Percentiles rank a stretch among this genome's conserved stretches.
phyloP scores from a whole-genome alignment of 2,888 invertebrate species.

The Drosophila mettleri region DNA sequence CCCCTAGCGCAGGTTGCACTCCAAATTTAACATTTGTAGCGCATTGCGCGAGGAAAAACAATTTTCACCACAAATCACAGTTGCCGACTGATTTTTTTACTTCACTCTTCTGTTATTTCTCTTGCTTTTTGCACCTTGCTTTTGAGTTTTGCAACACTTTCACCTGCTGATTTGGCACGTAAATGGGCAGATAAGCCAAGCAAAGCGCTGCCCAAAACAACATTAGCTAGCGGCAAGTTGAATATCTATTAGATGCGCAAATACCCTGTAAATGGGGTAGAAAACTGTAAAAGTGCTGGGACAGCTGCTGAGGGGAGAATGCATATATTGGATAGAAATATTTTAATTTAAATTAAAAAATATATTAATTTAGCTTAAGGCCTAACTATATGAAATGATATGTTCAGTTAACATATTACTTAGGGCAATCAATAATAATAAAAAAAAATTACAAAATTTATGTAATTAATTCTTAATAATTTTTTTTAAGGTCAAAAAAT shows the following conservation, averaged over 20 bases:
- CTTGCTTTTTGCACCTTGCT: conserved; percentile 28
- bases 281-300: neutral
- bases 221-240: conserved; percentile 41
- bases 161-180: conserved; percentile 77
- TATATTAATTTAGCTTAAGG: too few species aligned
- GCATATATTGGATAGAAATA: neutral
- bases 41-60: conserved; percentile 53
- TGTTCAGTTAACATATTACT: too few species aligned
- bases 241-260: conserved; percentile 36
- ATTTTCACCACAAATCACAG: conserved; percentile 56
- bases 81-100: conserved; percentile 1
- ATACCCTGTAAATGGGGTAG: conserved; percentile 6
- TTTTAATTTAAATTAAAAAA: too few species aligned
- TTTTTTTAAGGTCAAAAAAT: too few species aligned
- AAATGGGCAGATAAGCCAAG: conserved; percentile 66
- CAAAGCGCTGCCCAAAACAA: conserved; percentile 37
- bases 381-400: too few species aligned
- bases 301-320: neutral
- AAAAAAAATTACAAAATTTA: too few species aligned
- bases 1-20: conserved; percentile 19
- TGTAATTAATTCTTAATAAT: too few species aligned
- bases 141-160: conserved; percentile 71
- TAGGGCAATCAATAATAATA: too few species aligned
- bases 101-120: conserved; percentile 7
- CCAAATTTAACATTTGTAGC: conserved; percentile 27